Base-by-base conservation (phyloP, 1,140 invertebrate genomes). In the Ephestia elutella region DNA sequence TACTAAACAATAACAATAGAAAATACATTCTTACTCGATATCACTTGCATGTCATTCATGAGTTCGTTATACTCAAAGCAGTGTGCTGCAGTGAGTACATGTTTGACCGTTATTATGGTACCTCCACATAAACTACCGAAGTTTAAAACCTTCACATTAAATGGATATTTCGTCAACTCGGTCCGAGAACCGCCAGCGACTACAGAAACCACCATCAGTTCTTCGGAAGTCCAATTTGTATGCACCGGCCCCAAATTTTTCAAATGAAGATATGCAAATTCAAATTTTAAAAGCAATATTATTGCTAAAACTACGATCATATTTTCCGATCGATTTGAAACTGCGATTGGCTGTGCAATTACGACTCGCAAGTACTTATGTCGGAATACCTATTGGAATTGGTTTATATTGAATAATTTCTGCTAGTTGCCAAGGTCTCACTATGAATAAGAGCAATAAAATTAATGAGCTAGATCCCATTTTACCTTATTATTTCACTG, bases 81-180 rank as follows among this genome's bases (percentile, higher is more conserved):
- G 54, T 80, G 77, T 0, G 73, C 77, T 2, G 75, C 75, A 0
- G 77, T 80, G 20, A 80, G 17, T 7, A 78, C 71, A 8, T 59
- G 65, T 54, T 71, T 72, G 11, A 30, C 68, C 0, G 73, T 70
- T 7, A 80, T 38, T 44, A 78, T 76, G 5, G 56, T 60, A 0
- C 75, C 78, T 7, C 68, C 65, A 30, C 78, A 80, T 0, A 80
- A 54, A 2, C 65, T 66, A 8, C 70, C 73, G 17, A 49, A 58
- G 55, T 80, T 80, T 15, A 74, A 67, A 48, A 80, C 70, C 32
- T 78, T 73, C 2, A 78, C 68, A 50, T 63, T 66, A 48, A 63
- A 73, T 5, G 77, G 77, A 51, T 65, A 74, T 7, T 66, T 13
- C 8, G 68, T 57, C 4, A 67, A 59, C 13, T 44, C 49, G 1